phyloP scores from a whole-genome alignment of 2,888 invertebrate species.

The Acronicta alni region DNA sequence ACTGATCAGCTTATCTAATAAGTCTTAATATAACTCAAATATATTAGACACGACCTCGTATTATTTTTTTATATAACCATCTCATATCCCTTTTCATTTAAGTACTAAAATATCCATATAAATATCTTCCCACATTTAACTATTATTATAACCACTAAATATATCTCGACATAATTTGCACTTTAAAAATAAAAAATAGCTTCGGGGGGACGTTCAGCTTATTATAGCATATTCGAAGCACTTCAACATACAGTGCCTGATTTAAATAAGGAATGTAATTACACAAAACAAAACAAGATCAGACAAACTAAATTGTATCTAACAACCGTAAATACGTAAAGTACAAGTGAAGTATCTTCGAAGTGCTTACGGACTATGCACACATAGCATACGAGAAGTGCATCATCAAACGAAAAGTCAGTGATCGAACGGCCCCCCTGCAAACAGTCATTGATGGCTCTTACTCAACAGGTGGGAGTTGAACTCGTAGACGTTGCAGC shows the following conservation, averaged over 20 bases:
- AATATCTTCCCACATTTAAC: conserved; percentile 81
- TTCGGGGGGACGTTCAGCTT: conserved; percentile 88
- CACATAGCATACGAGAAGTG: conserved; percentile 73
- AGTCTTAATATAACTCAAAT: conserved; percentile 61
- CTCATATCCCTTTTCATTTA: conserved; percentile 75
- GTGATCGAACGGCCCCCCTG: conserved; percentile 85
- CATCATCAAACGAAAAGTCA: conserved; percentile 73
- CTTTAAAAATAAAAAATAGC: conserved; percentile 79
- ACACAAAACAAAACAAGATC: conserved; percentile 57
- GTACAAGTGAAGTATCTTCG: conserved; percentile 74
- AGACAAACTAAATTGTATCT: conserved; percentile 45
- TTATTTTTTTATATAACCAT: conserved; percentile 62
- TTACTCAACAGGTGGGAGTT: conserved; percentile 98
- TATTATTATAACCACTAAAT: conserved; percentile 77
- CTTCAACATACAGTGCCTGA: conserved; percentile 70
- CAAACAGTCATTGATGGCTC: conserved; percentile 94
- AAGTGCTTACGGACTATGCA: conserved; percentile 81
- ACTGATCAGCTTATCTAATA: conserved; percentile 49
- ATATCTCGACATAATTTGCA: conserved; percentile 86
- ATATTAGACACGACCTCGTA: conserved; percentile 56
- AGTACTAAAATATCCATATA: conserved; percentile 86
- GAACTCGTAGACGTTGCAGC: conserved; percentile 98
- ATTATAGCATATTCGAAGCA: conserved; percentile 84
- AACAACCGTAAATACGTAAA: conserved; percentile 49
- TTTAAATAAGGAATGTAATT: conserved; percentile 41